Base-by-base conservation (phyloP, 1,140 invertebrate genomes). In the Piezodorus guildinii region DNA sequence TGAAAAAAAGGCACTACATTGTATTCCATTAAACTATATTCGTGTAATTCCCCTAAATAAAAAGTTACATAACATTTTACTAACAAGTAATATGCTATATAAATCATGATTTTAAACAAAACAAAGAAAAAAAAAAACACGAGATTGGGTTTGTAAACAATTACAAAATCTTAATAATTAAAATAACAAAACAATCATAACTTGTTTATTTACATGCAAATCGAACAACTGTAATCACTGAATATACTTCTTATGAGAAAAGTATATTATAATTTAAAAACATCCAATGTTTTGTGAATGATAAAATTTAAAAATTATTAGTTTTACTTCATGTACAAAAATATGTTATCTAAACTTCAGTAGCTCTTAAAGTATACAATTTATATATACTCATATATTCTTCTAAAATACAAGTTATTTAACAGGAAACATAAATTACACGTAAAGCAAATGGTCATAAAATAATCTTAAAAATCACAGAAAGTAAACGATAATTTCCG, bases 391-490 rank as follows among this genome's bases (percentile, higher is more conserved):
- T 56, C 52, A 56, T 56, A 56, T 56, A 56, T 25, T 56, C 23
- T 56, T 56, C 23, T 23, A 56, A 56, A 56, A 23, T 23, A 23
- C 17, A 39, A 21, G 23, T 56, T 23, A 56, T 23, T 56, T 9
- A 56, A 23, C 17, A 56, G 52, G 23, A 56, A 23, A 23, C 15
- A 23, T 23, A 56, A 23, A 23, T 23, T 23, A 56, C 52, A 56
- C 34, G 34, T 39, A 56, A 25, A 25, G 23, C 19, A 56, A 56
- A 23, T 21, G 52, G 23, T 49, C 46, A 49, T 49, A 25, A 56
- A 56, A 56, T 56, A 56, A 56, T 56, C 52, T 56, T 56, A 56
- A 56, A 39, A 60, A 60, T 60, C 58, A 60, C 58, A 60, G 58
- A 60, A 60, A 60, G 58, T 39, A 60, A 60, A 60, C n/a, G n/a